Conservation (phyloP, 2,113 vertebrate species). For the Bubo scandiacus region DNA sequence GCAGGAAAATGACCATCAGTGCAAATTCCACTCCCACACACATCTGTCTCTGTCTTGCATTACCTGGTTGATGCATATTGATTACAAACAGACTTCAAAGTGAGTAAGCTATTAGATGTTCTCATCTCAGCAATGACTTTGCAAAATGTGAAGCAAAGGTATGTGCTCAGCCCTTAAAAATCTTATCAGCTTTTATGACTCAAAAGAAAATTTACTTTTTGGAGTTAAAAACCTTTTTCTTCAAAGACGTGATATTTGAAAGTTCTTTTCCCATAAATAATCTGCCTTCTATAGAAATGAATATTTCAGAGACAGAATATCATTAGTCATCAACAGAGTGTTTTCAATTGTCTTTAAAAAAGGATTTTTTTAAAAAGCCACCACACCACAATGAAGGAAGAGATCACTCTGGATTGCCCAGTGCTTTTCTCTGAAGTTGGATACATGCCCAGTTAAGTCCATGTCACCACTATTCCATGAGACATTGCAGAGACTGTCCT, state of each 20-base stretch:
- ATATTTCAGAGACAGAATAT: neutral
- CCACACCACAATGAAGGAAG: neutral
- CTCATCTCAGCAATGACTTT: neutral
- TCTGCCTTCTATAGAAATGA: neutral
- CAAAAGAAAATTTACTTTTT: neutral
- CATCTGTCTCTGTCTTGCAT: neutral
- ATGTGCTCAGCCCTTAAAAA: neutral
- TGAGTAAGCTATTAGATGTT: neutral
- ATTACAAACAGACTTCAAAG: neutral
- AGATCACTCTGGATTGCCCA: neutral
- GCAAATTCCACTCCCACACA: rapidly evolving
- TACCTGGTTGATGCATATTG: neutral
- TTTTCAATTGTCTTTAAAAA: neutral
- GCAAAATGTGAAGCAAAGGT: neutral
- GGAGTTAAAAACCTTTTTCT: neutral
- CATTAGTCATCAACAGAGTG: neutral
- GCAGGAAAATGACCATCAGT: neutral
- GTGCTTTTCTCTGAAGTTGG: neutral
- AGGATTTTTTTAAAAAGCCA: neutral
- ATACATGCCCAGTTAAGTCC: neutral
- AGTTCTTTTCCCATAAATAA: neutral
- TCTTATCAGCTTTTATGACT: neutral
- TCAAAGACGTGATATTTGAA: slow-evolving; percentile 6
- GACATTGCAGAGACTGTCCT: neutral
- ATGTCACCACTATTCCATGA: neutral